phyloP scores from a whole-genome alignment of 2,113 vertebrate genomes.

The Maccullochella peelii region DNA sequence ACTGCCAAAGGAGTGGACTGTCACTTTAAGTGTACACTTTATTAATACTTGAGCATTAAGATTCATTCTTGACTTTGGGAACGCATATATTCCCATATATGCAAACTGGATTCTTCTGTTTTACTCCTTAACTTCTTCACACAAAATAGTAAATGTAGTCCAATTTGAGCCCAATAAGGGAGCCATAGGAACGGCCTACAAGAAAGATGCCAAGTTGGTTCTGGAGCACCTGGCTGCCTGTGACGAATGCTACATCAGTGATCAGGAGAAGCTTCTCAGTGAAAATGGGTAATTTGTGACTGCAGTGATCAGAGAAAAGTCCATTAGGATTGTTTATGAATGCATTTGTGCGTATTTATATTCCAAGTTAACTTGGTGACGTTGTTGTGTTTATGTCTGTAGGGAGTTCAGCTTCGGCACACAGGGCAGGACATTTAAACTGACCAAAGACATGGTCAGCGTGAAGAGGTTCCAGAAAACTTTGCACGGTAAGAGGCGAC shows the following conservation, averaged over 20 bases:
- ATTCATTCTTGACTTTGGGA: no score
- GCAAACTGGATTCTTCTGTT: neutral
- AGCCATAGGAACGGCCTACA: constrained; percentile 91
- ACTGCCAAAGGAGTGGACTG: no score
- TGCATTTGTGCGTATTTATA: neutral
- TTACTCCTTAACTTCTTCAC: constrained; percentile 72
- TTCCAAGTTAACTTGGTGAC: neutral
- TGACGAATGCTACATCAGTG: constrained; percentile 88
- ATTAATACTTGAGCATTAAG: no score
- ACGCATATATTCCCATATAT: no score
- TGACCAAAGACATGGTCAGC: constrained; percentile 92
- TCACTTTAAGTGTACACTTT: no score
- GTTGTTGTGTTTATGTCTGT: constrained; percentile 2
- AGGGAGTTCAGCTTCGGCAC: constrained; percentile 93
- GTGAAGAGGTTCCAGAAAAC: constrained; percentile 96
- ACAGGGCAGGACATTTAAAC: constrained; percentile 90
- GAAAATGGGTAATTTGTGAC: constrained; percentile 86
- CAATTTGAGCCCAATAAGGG: constrained; percentile 95
- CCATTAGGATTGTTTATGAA: neutral
- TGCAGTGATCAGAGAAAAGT: neutral
- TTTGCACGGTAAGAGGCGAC: constrained; percentile 85
- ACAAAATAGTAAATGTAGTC: constrained; percentile 90
- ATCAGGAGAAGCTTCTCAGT: constrained; percentile 88
- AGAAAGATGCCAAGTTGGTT: constrained; percentile 92
- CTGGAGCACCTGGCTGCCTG: constrained; percentile 90